These are phyloP conservation scores for Harlomillsia oculata DNA, from an alignment of 1,140 invertebrate species.

Conservation along the genomic window DNA sequence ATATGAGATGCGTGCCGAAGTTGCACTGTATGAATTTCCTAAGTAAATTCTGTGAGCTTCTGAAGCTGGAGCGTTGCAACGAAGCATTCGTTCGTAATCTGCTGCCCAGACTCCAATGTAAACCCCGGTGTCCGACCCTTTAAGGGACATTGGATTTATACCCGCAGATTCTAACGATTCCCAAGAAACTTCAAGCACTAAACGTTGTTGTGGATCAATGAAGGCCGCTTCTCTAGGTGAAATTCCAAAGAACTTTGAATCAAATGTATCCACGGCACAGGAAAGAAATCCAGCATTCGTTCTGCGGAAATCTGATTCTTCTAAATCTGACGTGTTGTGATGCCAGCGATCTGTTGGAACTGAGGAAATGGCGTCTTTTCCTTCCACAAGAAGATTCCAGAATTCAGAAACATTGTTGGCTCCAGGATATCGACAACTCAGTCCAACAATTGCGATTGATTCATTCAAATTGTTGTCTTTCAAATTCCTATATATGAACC, in stretches of 20 bases:
- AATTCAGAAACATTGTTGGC: constrained; percentile 2
- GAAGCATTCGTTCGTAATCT: constrained; percentile 53
- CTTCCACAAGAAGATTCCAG: not conserved
- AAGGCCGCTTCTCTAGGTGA: constrained; percentile 46
- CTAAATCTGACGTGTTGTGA: not conserved
- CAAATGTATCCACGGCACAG: constrained; percentile 38
- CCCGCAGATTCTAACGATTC: constrained; percentile 41
- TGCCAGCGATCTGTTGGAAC: constrained; percentile 1
- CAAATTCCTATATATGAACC: no score
- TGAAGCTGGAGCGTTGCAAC: not conserved
- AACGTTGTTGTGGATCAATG: constrained; percentile 34
- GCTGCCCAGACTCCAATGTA: constrained; percentile 78
- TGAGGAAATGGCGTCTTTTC: not conserved
- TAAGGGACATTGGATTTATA: constrained; percentile 64
- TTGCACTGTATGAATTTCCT: constrained; percentile 24
- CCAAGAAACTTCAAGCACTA: constrained; percentile 3
- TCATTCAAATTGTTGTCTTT: constrained; percentile 9
- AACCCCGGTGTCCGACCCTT: constrained; percentile 76
- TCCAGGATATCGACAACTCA: constrained; percentile 4
- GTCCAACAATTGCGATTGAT: constrained; percentile 1
- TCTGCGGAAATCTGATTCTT: constrained; percentile 1
- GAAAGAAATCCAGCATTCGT: constrained; percentile 1
- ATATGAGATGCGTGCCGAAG: constrained; percentile 11
- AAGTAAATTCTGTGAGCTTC: constrained; percentile 6
- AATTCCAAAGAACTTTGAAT: constrained; percentile 47